Evolutionary conservation across 2,797 vertebrate species (phyloP), one percentile per base, ranked within the genome.

Genomic region (Microchirus variegatus): DNA sequence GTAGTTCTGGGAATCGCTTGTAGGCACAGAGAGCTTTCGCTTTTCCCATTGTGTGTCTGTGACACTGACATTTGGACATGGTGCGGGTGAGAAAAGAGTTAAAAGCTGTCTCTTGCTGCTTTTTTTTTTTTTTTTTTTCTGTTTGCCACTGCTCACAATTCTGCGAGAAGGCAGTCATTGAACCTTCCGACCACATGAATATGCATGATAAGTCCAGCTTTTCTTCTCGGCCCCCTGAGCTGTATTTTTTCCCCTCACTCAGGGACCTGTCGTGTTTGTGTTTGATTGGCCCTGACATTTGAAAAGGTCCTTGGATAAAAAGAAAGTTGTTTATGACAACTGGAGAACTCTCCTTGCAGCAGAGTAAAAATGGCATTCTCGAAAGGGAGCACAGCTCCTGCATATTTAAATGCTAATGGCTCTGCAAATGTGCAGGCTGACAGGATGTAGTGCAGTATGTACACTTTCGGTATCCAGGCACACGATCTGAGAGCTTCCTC

Each of bases 231-330:
- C 78, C 75, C 85, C 86, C 89, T 77, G 77, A 83, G 90, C 83
- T 88, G 73, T 77, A 18, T 70, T 77, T 78, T 66, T 75, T 66
- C 63, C 67, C 56, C 35, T 55, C 71, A 75, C 79, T 83, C 77
- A 75, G 84, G 86, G 88, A 90, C 85, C 84, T 86, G 84, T 88
- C 66, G 70, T 78, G 83, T 87, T 87, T 87, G 82, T 87, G 78
- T 91, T 91, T 90, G 90, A 92, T 88, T 86, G 87, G 85, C 83
- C 81, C 87, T 91, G 90, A 84, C 89, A 91, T 93, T 92, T 93
- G 86, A 89, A 92, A 91, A 93, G 91, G 90, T 90, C 87, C 87
- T 89, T 87, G 86, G 51, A 79, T 55, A 57, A 70, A 48, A 68
- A 67, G 83, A 88, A 88, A 86, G 76, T 88, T 83, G 82, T 91